Conservation (phyloP, 1,140 invertebrate species). For the Scaptomyza graminum region DNA sequence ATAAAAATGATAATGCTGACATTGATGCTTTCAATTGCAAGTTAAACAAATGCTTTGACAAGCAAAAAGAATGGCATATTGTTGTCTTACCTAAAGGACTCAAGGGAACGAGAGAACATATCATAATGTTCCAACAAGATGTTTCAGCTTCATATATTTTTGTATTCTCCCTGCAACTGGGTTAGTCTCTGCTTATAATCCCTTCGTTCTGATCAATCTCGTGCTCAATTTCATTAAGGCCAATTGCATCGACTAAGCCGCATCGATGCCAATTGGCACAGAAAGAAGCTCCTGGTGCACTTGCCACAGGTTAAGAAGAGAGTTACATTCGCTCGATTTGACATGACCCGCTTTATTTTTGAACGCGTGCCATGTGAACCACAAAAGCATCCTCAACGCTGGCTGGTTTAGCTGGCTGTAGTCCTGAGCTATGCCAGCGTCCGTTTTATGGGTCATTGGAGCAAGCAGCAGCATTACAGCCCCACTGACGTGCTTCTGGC, state of each 20-base stretch:
- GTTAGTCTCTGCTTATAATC: slow-evolving; percentile 20
- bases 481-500: slow-evolving; percentile 36
- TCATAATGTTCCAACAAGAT: no score
- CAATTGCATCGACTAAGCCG: slow-evolving; percentile 41
- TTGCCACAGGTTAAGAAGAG: background rate
- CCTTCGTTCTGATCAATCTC: background rate
- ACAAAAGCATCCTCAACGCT: slow-evolving; percentile 51
- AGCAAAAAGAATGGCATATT: background rate
- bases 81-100: no score
- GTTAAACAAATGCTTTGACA: slow-evolving; percentile 31
- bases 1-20: slow-evolving; percentile 54
- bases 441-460: slow-evolving; percentile 80
- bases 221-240: slow-evolving; percentile 45
- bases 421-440: slow-evolving; percentile 34
- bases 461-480: slow-evolving; percentile 31
- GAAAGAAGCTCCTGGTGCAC: slow-evolving; percentile 5
- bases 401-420: slow-evolving; percentile 36
- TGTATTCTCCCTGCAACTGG: background rate
- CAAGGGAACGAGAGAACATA: no score
- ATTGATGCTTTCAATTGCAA: slow-evolving; percentile 60
- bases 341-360: slow-evolving; percentile 49
- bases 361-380: slow-evolving; percentile 62
- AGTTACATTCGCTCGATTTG: slow-evolving; percentile 46
- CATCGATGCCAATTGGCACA: slow-evolving; percentile 61
- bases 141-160: no score